Conservation (phyloP, 2,113 vertebrate genomes). For the Centropus bengalensis region DNA sequence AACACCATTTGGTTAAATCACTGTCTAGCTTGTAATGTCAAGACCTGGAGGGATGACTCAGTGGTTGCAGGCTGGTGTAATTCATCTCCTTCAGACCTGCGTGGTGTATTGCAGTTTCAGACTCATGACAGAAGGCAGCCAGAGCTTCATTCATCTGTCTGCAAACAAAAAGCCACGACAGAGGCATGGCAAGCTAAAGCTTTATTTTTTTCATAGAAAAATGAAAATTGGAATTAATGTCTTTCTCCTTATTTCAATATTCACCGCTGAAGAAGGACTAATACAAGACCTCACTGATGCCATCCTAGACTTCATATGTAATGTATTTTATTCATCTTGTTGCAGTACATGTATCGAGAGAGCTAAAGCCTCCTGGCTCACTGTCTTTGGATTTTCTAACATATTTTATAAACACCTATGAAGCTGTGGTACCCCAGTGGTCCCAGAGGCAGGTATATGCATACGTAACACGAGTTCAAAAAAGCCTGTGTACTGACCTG, state of each 20-base stretch:
- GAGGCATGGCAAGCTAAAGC: background rate
- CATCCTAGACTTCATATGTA: background rate
- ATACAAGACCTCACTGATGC: background rate
- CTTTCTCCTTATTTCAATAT: background rate
- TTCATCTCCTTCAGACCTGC: background rate
- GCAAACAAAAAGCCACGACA: background rate
- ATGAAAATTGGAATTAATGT: background rate
- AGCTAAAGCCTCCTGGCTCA: background rate
- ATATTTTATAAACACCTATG: background rate
- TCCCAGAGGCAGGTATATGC: too few species aligned
- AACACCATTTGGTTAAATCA: background rate
- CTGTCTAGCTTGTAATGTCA: background rate
- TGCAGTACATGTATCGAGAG: background rate
- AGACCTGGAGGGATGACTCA: background rate
- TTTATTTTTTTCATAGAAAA: background rate
- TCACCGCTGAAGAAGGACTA: background rate
- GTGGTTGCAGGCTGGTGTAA: background rate
- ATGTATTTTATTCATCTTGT: background rate
- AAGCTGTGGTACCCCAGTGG: background rate
- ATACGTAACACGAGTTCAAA: background rate
- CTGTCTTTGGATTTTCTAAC: background rate
- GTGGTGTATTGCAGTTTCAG: background rate
- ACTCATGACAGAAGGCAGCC: background rate
- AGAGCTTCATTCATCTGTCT: background rate
- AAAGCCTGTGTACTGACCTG: background rate